A percentile compares a stretch with the other conserved stretches of the same genome.
Conservation (phyloP, 1,140 invertebrate species). For the Ditylenchus dipsaci region DNA sequence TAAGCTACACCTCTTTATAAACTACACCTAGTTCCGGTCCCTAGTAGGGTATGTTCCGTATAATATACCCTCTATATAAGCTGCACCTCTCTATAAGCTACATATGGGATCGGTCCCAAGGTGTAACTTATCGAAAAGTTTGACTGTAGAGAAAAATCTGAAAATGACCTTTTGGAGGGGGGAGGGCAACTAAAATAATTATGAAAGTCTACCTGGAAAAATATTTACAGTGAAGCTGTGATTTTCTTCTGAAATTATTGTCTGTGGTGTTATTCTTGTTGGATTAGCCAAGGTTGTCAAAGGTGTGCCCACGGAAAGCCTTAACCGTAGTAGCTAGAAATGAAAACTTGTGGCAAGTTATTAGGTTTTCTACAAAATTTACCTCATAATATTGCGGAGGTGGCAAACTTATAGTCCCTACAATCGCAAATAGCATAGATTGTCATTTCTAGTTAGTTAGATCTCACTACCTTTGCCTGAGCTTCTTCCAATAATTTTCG, state of each 20-base stretch:
- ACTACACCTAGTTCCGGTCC: too few relatives aligned
- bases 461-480: slow-evolving; percentile 8
- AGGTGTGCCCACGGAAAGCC: slow-evolving; percentile 12
- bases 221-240: slow-evolving; percentile 6
- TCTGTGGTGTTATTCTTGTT: slow-evolving; percentile 19
- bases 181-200: too few relatives aligned
- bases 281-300: slow-evolving; percentile 17
- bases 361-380: background rate
- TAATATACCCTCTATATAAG: too few relatives aligned
- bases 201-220: slow-evolving; percentile 20
- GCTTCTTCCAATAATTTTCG: slow-evolving; percentile 22
- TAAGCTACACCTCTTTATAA: too few relatives aligned
- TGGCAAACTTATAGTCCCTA: slow-evolving; percentile 23
- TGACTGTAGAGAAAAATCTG: too few relatives aligned
- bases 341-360: background rate
- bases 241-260: slow-evolving; percentile 8
- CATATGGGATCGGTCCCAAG: too few relatives aligned
- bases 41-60: too few relatives aligned
- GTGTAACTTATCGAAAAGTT: too few relatives aligned
- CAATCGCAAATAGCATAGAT: background rate
- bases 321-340: background rate
- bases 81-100: too few relatives aligned
- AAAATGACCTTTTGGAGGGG: too few relatives aligned
- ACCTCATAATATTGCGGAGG: slow-evolving; percentile 40
- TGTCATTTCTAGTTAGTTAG: background rate